Conservation (phyloP, 2,797 vertebrate species). For the Miichthys miiuy region DNA sequence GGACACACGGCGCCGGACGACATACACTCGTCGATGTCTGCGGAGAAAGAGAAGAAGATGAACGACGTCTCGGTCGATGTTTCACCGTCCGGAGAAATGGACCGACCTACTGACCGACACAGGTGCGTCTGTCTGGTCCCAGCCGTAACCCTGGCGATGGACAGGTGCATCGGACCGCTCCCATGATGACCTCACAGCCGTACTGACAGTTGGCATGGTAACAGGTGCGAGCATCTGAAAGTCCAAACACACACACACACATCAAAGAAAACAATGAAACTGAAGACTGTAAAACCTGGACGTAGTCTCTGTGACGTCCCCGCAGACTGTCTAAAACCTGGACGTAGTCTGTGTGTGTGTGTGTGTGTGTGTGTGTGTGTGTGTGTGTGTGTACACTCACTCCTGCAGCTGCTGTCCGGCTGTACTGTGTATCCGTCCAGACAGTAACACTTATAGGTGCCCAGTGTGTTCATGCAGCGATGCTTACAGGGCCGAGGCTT, state of each 20-base stretch:
- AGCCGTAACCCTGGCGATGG: slow-evolving; percentile 93
- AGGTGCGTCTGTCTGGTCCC: slow-evolving; percentile 90
- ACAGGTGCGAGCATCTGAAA: slow-evolving; percentile 87
- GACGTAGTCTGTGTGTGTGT: background rate
- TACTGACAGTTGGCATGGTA: slow-evolving; percentile 96
- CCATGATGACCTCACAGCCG: slow-evolving; percentile 92
- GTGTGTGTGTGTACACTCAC: too few species aligned
- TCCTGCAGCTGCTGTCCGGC: too few species aligned
- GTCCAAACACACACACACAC: background rate
- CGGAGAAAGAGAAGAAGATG: background rate
- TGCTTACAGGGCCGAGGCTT: too few species aligned
- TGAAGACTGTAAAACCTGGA: background rate
- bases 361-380: too few species aligned
- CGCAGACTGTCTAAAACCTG: too few species aligned
- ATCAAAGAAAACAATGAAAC: background rate
- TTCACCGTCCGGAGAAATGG: too few species aligned
- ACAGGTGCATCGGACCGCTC: slow-evolving; percentile 90
- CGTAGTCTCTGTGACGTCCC: slow-evolving; percentile 7
- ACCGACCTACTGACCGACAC: slow-evolving; percentile 83
- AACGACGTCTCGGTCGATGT: rapidly evolving
- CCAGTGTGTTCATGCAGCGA: too few species aligned
- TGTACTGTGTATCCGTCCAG: too few species aligned
- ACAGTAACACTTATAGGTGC: too few species aligned
- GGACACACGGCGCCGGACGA: slow-evolving; percentile 87
- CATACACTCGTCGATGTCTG: slow-evolving; percentile 93